Evolutionary conservation across 64 coral and sea anemone genomes (phyloP).

Genomic region (Stylophora pistillata): DNA sequence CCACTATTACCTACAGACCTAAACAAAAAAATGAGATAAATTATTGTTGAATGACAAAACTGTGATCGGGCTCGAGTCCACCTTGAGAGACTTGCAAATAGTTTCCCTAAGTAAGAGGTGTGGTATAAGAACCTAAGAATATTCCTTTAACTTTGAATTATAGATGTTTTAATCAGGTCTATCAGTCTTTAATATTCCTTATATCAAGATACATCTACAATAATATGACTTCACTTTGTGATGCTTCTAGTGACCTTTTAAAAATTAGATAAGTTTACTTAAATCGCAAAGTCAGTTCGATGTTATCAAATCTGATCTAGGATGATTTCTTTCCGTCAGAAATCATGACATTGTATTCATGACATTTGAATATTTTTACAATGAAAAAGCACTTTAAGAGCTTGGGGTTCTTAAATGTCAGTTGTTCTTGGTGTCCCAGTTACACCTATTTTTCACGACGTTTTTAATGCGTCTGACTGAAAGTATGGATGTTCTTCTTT

Average conservation of each 20-base stretch:
- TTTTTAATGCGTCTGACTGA: background rate
- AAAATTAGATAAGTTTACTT: too few species aligned
- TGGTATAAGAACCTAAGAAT: conserved; percentile 25
- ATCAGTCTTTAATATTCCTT: too few species aligned
- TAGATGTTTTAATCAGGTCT: background rate
- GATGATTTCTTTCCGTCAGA: too few species aligned
- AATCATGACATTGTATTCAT: background rate
- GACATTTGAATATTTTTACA: background rate
- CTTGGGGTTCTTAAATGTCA: background rate
- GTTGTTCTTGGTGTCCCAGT: background rate
- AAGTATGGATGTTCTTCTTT: background rate
- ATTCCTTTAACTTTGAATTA: background rate
- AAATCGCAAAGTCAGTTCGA: too few species aligned
- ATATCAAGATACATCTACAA: too few species aligned
- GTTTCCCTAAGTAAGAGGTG: too few species aligned
- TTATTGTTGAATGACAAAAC: background rate
- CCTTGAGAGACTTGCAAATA: too few species aligned
- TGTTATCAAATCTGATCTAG: too few species aligned
- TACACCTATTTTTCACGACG: background rate
- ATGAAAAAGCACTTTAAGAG: background rate
- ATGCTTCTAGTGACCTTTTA: too few species aligned
- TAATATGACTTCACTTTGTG: too few species aligned
- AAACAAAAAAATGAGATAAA: background rate
- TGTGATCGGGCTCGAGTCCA: background rate
- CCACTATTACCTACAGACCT: background rate